Evolutionary conservation across 2,888 invertebrate species (phyloP), one percentile per base, ranked within the genome.

Genomic region (Drosophila koepferae): DNA sequence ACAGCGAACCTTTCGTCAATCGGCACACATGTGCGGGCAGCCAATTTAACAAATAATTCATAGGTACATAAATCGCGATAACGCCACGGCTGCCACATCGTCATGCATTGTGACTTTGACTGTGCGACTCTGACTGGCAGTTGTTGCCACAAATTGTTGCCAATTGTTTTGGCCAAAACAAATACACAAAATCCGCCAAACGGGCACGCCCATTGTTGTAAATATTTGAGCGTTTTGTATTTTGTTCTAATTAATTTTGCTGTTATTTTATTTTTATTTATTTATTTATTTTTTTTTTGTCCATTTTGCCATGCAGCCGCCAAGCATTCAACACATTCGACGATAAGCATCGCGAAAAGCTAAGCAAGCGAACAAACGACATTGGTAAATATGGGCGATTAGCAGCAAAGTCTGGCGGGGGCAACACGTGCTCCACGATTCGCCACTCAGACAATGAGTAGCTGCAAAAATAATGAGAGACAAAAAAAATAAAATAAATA

Each of bases 11-110:
- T 84, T 89, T 86, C 88, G 86, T 86, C 86, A 86, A 89, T 85
- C 58, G 72, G 63, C n/a, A 53, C 72, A 80, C 77, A 78, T 86
- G 83, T 77, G 81, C 83, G 77, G 86, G 84, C 84, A 81, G 84
- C 84, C 89, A 85, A 85, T 85, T 89, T 89, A 87, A 78, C 80
- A 76, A 87, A 86, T 90, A 86, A 90, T 88, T 88, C 89, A 90
- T 86, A 77, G 73, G 78, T 86, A 86, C 83, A 88, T 81, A 90
- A 86, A 90, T 90, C 89, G 90, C 84, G 89, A 83, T 86, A 89
- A 78, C 75, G 72, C 78, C 72, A 78, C 67, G 74, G 61, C 82
- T 80, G 81, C 79, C 69, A 74, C 80, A 83, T 77, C 74, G 67
- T 74, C 79, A 68, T 75, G 74, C 79, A 72, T 74, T 74, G 75